Conservation (phyloP, 30 jellyfish, hydroid and myxozoan species). For the Turritopsis rubra region DNA sequence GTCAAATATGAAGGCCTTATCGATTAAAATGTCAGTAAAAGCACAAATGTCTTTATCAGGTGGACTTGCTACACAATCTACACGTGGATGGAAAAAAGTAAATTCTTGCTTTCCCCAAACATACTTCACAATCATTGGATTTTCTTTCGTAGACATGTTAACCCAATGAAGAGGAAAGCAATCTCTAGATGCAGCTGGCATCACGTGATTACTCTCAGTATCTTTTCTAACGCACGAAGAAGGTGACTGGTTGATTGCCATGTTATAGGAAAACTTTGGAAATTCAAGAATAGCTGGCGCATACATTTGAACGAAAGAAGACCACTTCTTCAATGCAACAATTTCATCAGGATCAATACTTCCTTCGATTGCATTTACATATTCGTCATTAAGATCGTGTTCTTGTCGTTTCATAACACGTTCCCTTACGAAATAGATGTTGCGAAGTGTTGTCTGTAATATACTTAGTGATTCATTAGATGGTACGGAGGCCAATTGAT, state of each 20-base stretch:
- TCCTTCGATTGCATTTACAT: background rate
- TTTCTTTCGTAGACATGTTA: background rate
- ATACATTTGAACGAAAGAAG: conserved; percentile 1
- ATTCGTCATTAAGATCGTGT: conserved; percentile 3
- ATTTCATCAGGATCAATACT: background rate
- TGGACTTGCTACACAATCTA: background rate
- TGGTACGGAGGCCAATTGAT: background rate
- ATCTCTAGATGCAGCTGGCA: background rate
- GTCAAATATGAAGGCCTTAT: background rate
- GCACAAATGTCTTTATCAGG: background rate
- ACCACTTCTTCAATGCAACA: background rate
- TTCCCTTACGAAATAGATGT: background rate
- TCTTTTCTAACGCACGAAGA: background rate
- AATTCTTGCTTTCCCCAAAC: background rate
- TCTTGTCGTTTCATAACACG: background rate
- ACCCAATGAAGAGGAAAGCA: conserved; percentile 7
- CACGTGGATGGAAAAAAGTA: background rate
- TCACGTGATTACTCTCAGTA: background rate
- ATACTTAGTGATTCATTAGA: background rate
- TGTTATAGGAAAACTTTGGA: background rate
- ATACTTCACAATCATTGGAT: background rate
- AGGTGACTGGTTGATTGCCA: conserved; percentile 6
- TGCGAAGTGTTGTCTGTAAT: background rate
- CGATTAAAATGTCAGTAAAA: background rate
- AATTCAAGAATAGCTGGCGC: background rate